Percentiles rank a stretch among this genome's conserved stretches.
These are phyloP conservation scores for Ectemnius continuus DNA, from an alignment of 2,888 invertebrate genomes.

Conservation along the genomic window DNA sequence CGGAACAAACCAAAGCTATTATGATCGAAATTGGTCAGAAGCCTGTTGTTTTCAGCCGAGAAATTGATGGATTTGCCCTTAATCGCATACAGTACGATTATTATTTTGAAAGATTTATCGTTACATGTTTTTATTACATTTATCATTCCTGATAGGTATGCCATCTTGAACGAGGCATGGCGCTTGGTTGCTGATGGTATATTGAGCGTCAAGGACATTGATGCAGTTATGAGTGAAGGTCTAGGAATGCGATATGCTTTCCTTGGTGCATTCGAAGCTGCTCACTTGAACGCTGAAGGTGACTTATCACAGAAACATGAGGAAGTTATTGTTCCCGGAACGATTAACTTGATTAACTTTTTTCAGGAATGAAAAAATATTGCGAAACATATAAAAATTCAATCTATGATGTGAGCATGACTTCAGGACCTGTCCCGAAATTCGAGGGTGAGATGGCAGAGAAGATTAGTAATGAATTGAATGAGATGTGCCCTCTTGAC, in stretches of 20 bases:
- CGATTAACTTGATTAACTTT: not conserved
- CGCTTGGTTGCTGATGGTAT: constrained; percentile 90
- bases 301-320: not conserved
- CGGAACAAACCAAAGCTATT: constrained; percentile 85
- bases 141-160: constrained; percentile 82
- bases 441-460: constrained; percentile 85
- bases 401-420: constrained; percentile 83
- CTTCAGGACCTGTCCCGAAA: constrained; percentile 87
- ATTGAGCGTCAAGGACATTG: constrained; percentile 92
- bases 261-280: constrained; percentile 95
- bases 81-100: constrained; percentile 91
- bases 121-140: no score
- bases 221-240: constrained; percentile 96
- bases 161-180: constrained; percentile 95
- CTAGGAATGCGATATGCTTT: constrained; percentile 97
- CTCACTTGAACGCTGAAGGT: constrained; percentile 96
- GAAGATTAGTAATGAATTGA: constrained; percentile 86
- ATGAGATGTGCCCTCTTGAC: constrained; percentile 86
- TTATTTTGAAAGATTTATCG: not conserved
- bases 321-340: not conserved
- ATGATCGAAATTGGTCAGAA: constrained; percentile 95
- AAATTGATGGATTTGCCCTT: constrained; percentile 94
- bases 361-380: constrained; percentile 81
- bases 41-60: constrained; percentile 91
- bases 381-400: constrained; percentile 82